phyloP scores from a whole-genome alignment of 1,140 invertebrate species.

The Calliphora vicina region DNA sequence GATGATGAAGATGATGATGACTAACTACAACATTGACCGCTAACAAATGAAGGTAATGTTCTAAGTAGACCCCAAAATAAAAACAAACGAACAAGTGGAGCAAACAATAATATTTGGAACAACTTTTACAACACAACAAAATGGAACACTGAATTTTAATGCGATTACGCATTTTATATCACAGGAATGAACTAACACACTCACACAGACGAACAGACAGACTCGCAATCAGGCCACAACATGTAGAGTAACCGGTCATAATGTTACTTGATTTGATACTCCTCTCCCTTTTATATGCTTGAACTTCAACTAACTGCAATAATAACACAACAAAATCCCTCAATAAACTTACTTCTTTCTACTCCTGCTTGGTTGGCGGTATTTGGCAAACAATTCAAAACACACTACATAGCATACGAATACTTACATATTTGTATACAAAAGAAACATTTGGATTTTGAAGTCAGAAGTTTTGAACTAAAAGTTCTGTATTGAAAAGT shows the following conservation, averaged over 20 bases:
- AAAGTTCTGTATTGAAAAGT: neutral
- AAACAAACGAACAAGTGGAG: neutral
- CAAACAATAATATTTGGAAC: neutral
- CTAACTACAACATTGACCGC: neutral
- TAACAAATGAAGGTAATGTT: neutral
- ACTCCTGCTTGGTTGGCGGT: neutral
- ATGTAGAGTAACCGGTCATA: neutral
- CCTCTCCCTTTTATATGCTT: neutral
- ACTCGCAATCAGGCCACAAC: neutral
- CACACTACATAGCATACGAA: neutral
- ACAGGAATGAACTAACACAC: neutral
- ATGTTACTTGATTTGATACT: neutral
- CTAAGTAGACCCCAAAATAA: neutral
- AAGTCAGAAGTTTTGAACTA: neutral
- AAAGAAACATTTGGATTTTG: neutral
- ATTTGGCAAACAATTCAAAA: slow-evolving; percentile 1
- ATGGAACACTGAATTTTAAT: slow-evolving; percentile 12
- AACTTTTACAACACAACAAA: slow-evolving; percentile 16
- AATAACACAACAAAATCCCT: neutral
- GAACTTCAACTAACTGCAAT: neutral
- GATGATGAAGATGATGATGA: neutral
- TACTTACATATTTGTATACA: neutral
- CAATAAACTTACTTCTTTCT: neutral
- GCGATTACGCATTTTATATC: neutral
- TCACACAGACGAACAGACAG: neutral